These are phyloP conservation scores for Phortica variegata DNA, from an alignment of 1,140 invertebrate species.

Conservation along the genomic window DNA sequence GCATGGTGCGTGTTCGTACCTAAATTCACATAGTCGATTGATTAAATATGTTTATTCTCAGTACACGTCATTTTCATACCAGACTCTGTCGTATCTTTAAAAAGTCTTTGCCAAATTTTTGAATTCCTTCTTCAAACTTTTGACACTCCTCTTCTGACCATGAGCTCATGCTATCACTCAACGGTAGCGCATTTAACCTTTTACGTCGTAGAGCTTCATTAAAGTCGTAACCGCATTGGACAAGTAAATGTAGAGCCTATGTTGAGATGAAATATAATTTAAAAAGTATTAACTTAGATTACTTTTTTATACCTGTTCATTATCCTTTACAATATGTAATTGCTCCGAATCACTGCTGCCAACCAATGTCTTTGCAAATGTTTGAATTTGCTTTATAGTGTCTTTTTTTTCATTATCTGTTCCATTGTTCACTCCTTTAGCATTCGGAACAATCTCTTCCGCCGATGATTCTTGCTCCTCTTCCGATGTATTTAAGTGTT, in stretches of 20 bases:
- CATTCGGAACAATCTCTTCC: constrained; percentile 13
- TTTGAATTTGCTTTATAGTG: too few species aligned
- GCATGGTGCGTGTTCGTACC: constrained; percentile 89
- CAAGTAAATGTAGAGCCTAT: constrained; percentile 80
- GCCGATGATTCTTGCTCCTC: too few species aligned
- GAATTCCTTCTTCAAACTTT: constrained; percentile 93
- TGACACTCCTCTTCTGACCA: constrained; percentile 98
- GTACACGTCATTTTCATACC: constrained; percentile 59
- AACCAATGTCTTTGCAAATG: too few species aligned
- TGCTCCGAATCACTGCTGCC: too few species aligned
- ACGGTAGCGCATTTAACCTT: constrained; percentile 74
- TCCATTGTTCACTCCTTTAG: neutral
- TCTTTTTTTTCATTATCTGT: constrained; percentile 4
- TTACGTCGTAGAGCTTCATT: constrained; percentile 88
- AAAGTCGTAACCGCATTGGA: constrained; percentile 92
- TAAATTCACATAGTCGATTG: constrained; percentile 11
- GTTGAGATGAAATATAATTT: too few species aligned
- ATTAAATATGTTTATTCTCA: too few species aligned
- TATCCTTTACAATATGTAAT: constrained; percentile 81
- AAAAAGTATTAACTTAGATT: neutral
- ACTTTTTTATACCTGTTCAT: constrained; percentile 82
- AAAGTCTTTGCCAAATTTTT: constrained; percentile 94
- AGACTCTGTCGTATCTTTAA: constrained; percentile 92
- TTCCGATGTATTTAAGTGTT: constrained; percentile 1
- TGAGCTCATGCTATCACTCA: constrained; percentile 74